A percentile compares a stretch with the other conserved stretches of the same genome.
Conservation (phyloP, 2,797 vertebrate species). For the Apodemus agrarius region DNA sequence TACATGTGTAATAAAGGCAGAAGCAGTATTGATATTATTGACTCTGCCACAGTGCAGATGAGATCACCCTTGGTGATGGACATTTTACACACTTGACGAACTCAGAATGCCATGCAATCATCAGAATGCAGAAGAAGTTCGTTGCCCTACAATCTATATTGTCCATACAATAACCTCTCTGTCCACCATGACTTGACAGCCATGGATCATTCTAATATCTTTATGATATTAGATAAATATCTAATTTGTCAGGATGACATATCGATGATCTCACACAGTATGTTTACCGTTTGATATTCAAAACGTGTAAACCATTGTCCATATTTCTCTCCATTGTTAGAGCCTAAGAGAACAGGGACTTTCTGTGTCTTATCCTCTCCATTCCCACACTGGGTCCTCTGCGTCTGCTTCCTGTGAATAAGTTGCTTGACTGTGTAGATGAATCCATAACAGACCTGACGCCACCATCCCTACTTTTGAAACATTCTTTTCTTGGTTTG, state of each 20-base stretch:
- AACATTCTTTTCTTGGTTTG: not conserved
- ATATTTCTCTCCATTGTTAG: not conserved
- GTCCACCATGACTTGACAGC: not conserved
- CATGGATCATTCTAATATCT: not conserved
- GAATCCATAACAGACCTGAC: not conserved
- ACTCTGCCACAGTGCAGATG: not conserved
- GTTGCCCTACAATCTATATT: not conserved
- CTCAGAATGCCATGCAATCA: not conserved
- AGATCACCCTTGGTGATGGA: not conserved
- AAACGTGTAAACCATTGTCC: not conserved
- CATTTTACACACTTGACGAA: not conserved
- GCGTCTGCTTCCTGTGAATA: not conserved
- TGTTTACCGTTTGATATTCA: not conserved
- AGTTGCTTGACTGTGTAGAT: not conserved
- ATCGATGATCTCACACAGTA: not conserved
- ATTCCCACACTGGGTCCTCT: not conserved
- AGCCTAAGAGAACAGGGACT: not conserved
- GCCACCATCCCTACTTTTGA: not conserved
- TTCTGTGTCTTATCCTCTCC: not conserved
- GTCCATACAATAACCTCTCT: not conserved
- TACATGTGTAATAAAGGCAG: not conserved
- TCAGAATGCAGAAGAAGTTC: not conserved
- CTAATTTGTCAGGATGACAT: slow-evolving; percentile 41
- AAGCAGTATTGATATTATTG: not conserved
- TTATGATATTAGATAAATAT: too few species aligned